Base-by-base conservation (phyloP, 92 coral and sea anemone genomes). In the Muricea muricata region DNA sequence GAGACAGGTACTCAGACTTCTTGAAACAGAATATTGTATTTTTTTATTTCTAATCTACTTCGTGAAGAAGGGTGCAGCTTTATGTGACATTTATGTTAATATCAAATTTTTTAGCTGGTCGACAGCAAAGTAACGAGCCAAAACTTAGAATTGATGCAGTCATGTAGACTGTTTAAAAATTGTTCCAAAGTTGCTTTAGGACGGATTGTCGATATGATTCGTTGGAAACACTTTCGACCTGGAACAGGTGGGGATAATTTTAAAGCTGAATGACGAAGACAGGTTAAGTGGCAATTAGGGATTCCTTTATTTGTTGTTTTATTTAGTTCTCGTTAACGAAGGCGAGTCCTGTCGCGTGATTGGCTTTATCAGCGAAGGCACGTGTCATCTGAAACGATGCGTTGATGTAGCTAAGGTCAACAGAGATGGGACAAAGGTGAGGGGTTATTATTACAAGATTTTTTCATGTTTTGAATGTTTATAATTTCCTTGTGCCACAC, bases 331-430 rank as follows among this genome's bases (percentile, higher is more conserved):
- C 32, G 99, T 97, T 6, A 92, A 67, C 37, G 99, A 97, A 85
- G 94, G 95, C 4, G 99, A 97, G 75, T 80, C 94, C 29, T 92
- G 99, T 84, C 98, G 92, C 54, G 90, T 96, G 66, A 96, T 96
- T 39, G 99, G 99, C 2, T 93, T 96, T 41, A 94, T 96, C 80
- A 93, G 89, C 75, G 88, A 84, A 81, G 99, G 99, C 0, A 80
- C 76, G 11, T 96, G 99, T 39, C 75, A 91, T 32, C 90, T 92
- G 21, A 93, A 91, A 37, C 92, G 98, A 45, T 87, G 80, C 54
- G 92, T 96, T 28, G 91, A 90, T 0, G 98, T 96, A 0, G 98
- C 94, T 13, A 93, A 94, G 80, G 90, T 97, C 0, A 82, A 88
- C 41, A 94, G 94, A 39, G 87, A 93, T 73, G 99, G 99, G 21